These are phyloP conservation scores for Apostichopus leukothele DNA, from an alignment of 53 echinoderm and acorn worm species.

Conservation along the genomic window DNA sequence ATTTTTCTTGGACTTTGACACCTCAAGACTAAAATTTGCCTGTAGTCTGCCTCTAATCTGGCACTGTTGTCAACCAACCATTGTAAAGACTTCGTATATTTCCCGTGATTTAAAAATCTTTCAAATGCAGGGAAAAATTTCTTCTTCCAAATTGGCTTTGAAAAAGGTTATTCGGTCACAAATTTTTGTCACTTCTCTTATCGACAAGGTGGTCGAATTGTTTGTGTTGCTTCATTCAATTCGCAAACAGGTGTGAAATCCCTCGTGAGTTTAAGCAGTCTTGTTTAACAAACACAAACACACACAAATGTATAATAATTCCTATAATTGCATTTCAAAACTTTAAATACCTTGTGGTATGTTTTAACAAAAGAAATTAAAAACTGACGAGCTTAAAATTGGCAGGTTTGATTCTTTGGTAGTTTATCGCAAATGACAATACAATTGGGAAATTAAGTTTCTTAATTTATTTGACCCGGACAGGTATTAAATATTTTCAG, in stretches of 20 bases:
- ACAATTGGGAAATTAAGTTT: background rate
- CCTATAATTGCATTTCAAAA: conserved; percentile 13
- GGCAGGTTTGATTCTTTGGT: background rate
- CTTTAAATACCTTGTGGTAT: conserved; percentile 6
- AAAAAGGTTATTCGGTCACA: too few species aligned
- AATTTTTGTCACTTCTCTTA: too few species aligned
- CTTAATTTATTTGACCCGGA: background rate
- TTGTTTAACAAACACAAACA: conserved; percentile 6
- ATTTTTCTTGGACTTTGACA: too few species aligned
- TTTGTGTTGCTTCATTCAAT: background rate
- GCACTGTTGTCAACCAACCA: too few species aligned
- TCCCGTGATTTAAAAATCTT: too few species aligned
- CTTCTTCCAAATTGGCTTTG: too few species aligned
- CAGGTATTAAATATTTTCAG: background rate
- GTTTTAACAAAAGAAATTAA: conserved; percentile 13
- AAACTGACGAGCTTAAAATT: background rate
- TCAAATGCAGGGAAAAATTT: too few species aligned
- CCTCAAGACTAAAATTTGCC: too few species aligned
- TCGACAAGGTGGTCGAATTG: conserved; percentile 3
- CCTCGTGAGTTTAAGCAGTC: conserved; percentile 7
- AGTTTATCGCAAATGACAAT: background rate
- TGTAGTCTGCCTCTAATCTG: too few species aligned
- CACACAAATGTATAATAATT: background rate
- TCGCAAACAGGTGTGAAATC: conserved; percentile 13
- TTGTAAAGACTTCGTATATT: too few species aligned